A percentile compares a stretch with the other conserved stretches of the same genome.
Conservation (phyloP, 2,888 invertebrate species). For the Halictus ligatus region DNA sequence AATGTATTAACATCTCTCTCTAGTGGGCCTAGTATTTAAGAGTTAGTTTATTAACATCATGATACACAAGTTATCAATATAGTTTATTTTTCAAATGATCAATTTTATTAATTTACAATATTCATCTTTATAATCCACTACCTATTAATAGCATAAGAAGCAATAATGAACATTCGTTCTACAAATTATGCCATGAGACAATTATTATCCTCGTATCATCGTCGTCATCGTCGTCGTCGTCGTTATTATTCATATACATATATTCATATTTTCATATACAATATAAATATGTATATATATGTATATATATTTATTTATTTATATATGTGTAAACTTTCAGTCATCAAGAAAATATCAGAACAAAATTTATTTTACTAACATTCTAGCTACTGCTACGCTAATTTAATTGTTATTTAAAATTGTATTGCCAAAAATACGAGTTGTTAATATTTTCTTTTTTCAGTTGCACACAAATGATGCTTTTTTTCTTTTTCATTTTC, state of each 20-base stretch:
- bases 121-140: constrained; percentile 77
- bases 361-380: constrained; percentile 73
- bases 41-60: constrained; percentile 28
- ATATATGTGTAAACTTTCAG: constrained; percentile 77
- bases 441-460: constrained; percentile 64
- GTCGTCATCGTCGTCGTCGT: constrained; percentile 64
- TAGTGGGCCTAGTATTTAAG: constrained; percentile 18
- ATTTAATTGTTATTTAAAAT: constrained; percentile 71
- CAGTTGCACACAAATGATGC: constrained; percentile 68
- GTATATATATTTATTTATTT: not conserved
- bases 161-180: constrained; percentile 82
- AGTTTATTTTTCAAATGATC: constrained; percentile 63
- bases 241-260: constrained; percentile 68
- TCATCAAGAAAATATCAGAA: constrained; percentile 81
- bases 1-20: not conserved
- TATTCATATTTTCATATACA: constrained; percentile 54
- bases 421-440: constrained; percentile 82
- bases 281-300: constrained; percentile 53
- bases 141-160: constrained; percentile 80
- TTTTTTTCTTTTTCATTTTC: constrained; percentile 46
- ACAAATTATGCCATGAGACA: constrained; percentile 78
- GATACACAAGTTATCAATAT: constrained; percentile 49
- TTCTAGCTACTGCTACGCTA: constrained; percentile 71
- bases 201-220: constrained; percentile 73
- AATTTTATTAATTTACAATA: constrained; percentile 80